Percentiles rank a stretch among this genome's conserved stretches.
These are phyloP conservation scores for Nycticebus coucang DNA, from an alignment of 2,113 vertebrate species.

Conservation along the genomic window DNA sequence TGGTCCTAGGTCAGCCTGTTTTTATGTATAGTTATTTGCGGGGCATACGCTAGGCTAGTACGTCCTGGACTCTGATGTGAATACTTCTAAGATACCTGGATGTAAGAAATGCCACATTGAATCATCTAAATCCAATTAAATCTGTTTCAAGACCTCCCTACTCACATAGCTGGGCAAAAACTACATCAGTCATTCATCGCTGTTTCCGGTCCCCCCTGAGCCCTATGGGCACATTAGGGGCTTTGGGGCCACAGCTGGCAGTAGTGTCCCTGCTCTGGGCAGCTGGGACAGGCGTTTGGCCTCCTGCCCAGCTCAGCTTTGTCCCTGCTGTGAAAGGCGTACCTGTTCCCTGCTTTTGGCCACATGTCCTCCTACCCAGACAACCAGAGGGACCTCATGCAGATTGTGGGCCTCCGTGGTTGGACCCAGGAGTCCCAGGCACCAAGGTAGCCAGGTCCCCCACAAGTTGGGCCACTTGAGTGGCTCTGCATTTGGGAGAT, in stretches of 20 bases:
- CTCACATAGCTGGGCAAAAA: neutral
- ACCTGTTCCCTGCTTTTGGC: neutral
- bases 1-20: neutral
- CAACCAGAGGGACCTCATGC: neutral
- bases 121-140: neutral
- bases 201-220: neutral
- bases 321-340: neutral
- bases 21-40: neutral
- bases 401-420: neutral
- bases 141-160: neutral
- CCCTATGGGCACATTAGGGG: neutral
- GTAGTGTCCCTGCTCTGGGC: accelerated
- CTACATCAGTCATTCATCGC: neutral
- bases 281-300: no score
- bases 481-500: neutral
- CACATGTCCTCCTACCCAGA: neutral
- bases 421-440: neutral
- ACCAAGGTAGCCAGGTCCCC: neutral
- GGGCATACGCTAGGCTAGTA: neutral
- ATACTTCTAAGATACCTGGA: neutral
- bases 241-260: neutral
- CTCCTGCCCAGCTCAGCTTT: neutral
- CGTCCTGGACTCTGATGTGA: neutral
- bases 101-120: neutral
- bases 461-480: neutral